phyloP scores from a whole-genome alignment of 1,140 invertebrate species.

The Oedothorax gibbosus region DNA sequence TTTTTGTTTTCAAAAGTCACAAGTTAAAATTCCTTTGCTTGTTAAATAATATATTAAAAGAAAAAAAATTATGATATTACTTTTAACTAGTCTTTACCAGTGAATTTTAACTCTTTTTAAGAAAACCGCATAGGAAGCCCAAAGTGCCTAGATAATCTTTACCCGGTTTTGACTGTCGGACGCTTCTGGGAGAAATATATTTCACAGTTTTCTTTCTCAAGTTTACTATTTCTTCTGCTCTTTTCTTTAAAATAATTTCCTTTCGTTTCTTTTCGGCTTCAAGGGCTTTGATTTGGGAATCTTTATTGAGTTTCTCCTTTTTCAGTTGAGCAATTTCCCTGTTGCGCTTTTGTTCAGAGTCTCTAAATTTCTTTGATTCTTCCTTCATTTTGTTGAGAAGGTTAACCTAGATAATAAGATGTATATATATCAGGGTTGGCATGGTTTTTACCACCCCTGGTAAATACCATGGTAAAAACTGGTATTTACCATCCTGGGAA shows the following conservation, averaged over 20 bases:
- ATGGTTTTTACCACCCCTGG: no score
- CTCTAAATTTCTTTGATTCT: slow-evolving; percentile 83
- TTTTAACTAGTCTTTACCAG: not conserved
- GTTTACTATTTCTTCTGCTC: slow-evolving; percentile 93
- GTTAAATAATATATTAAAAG: no score
- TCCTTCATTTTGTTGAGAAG: slow-evolving; percentile 94
- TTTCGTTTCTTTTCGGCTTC: slow-evolving; percentile 86
- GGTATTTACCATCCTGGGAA: no score
- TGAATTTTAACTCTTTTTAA: not conserved
- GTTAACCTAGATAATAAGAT: slow-evolving; percentile 17
- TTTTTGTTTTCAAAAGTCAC: no score
- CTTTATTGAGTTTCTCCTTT: slow-evolving; percentile 88
- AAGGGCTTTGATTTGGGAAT: slow-evolving; percentile 86
- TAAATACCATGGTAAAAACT: no score
- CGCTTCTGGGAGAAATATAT: slow-evolving; percentile 76
- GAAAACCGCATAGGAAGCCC: slow-evolving; percentile 31
- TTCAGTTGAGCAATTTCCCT: slow-evolving; percentile 88
- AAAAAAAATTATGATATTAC: not conserved
- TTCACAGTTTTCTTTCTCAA: slow-evolving; percentile 77
- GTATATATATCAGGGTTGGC: no score
- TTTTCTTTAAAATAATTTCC: slow-evolving; percentile 91
- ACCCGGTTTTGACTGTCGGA: slow-evolving; percentile 71
- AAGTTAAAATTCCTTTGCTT: no score
- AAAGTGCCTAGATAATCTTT: not conserved
- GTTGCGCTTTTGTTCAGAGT: slow-evolving; percentile 73